phyloP scores from a whole-genome alignment of 1,140 invertebrate species.

The Anastrepha obliqua region DNA sequence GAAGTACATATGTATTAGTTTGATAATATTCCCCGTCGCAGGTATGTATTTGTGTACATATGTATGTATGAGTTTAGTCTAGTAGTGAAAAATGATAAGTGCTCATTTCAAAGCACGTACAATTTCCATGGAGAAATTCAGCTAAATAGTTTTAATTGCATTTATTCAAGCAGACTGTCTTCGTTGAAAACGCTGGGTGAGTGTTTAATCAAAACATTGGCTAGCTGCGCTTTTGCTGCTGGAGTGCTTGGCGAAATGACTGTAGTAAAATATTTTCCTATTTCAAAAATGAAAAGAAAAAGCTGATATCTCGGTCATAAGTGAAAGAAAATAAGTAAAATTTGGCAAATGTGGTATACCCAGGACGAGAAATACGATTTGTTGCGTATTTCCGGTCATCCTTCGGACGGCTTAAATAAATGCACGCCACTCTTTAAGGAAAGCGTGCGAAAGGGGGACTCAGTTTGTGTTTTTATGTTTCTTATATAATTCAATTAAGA shows the following conservation, averaged over 20 bases:
- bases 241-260: neutral
- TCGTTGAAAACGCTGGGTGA: neutral
- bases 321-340: too few species aligned
- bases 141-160: constrained; percentile 49
- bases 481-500: too few species aligned
- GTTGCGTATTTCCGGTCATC: too few species aligned
- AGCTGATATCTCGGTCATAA: too few species aligned
- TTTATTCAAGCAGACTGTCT: neutral
- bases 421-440: too few species aligned
- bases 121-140: constrained; percentile 3
- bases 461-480: too few species aligned
- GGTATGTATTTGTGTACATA: neutral
- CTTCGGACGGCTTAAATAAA: too few species aligned
- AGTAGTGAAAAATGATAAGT: too few species aligned
- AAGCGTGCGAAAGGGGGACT: too few species aligned
- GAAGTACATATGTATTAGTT: neutral
- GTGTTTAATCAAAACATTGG: constrained; percentile 5
- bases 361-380: too few species aligned
- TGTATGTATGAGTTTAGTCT: neutral
- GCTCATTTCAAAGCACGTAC: constrained; percentile 1
- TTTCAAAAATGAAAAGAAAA: neutral
- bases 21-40: neutral
- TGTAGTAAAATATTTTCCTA: neutral
- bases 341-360: too few species aligned
- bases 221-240: neutral